Evolutionary conservation across 1,140 invertebrate genomes (phyloP).

Genomic region (Lepeophtheirus salmonis): DNA sequence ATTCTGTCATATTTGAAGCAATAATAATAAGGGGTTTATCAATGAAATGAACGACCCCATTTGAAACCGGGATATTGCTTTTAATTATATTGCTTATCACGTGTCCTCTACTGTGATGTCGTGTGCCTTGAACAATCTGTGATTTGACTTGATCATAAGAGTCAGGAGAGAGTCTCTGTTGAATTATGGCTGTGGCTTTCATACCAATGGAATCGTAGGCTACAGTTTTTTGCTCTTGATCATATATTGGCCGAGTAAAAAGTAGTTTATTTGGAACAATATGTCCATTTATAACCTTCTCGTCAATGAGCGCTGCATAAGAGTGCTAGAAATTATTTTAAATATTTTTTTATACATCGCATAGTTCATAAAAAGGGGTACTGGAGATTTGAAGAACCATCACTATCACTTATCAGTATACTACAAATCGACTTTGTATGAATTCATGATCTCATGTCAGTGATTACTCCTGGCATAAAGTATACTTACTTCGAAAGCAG

Average conservation of each 20-base stretch:
- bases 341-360: neutral
- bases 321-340: neutral
- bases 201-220: constrained; percentile 51
- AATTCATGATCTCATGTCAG: neutral
- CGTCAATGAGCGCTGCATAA: constrained; percentile 43
- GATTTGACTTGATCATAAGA: constrained; percentile 14
- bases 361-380: neutral
- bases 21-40: constrained; percentile 69
- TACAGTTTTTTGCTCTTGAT: constrained; percentile 45
- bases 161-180: constrained; percentile 12
- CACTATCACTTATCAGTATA: neutral
- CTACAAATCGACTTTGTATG: neutral
- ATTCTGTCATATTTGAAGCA: constrained; percentile 57
- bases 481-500: constrained; percentile 13
- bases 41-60: constrained; percentile 75
- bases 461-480: neutral
- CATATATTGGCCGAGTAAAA: constrained; percentile 56
- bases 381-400: neutral
- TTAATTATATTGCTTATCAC: constrained; percentile 64
- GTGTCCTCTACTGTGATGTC: constrained; percentile 48
- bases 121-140: constrained; percentile 3
- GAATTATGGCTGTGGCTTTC: constrained; percentile 40
- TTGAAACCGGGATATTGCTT: constrained; percentile 70
- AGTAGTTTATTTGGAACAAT: constrained; percentile 66
- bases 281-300: constrained; percentile 67